Evolutionary conservation across 2,113 vertebrate genomes (phyloP).

Genomic region (Lasiurus cinereus): DNA sequence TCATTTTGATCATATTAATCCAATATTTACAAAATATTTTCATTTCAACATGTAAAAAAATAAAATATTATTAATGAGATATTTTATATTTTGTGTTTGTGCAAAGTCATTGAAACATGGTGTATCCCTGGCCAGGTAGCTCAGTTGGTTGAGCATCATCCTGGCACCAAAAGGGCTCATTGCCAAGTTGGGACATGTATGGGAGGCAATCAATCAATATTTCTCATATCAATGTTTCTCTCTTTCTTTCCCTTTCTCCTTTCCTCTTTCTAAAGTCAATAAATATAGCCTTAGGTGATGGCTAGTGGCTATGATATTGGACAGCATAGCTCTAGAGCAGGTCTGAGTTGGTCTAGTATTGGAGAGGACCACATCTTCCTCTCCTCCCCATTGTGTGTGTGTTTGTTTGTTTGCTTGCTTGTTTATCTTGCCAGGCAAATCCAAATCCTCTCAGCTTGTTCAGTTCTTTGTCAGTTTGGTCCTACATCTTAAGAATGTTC

Average conservation of each 20-base stretch:
- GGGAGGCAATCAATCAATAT: too few relatives aligned
- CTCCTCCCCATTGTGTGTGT: not conserved
- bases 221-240: too few relatives aligned
- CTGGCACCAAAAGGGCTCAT: too few relatives aligned
- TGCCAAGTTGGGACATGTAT: too few relatives aligned
- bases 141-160: too few relatives aligned
- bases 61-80: constrained; percentile 9
- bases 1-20: not conserved
- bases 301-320: not conserved
- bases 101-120: not conserved
- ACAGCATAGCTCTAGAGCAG: not conserved
- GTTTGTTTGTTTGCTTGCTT: not conserved
- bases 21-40: not conserved
- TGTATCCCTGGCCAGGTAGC: not conserved
- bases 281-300: too few relatives aligned
- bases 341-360: not conserved
- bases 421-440: not conserved
- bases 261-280: too few relatives aligned
- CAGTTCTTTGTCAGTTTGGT: not conserved
- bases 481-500: constrained; percentile 7
- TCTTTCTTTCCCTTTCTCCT: too few relatives aligned
- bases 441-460: not conserved
- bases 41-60: constrained; percentile 16
- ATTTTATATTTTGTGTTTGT: not conserved
- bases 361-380: not conserved